Base-by-base conservation (phyloP, 2,888 invertebrate genomes). In the Colostygia pectinataria region DNA sequence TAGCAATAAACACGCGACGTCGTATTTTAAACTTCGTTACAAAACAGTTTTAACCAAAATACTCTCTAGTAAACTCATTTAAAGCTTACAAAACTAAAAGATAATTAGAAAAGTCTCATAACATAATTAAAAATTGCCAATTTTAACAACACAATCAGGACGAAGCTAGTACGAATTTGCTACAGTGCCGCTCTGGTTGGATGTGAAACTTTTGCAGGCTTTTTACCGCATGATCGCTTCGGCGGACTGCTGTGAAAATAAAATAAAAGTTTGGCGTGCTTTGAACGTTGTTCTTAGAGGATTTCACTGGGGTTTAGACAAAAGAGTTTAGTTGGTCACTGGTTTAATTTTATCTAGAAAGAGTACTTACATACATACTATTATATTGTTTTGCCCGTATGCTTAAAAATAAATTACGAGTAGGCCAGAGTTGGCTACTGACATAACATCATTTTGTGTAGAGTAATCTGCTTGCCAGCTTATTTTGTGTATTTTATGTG, bases 221-320 rank as follows among this genome's bases (percentile, higher is more conserved):
- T 60, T 61, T 57, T 59, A 60, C 59, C 59, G 58, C 66, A 57
- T 61, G 65, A 66, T 63, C 59, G 63, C 61, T 61, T 55, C 44
- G 24, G 41, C 44, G 34, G 49, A 52, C 54, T 53, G 41, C 49
- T 49, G 37, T 25, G 40, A 15, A 54, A 57, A 47, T 51, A 41
- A 39, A 42, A 45, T 38, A 14, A 15, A 27, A 40, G 25, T 40
- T 47, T 28, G 13, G 12, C 3, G 7, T 27, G 37, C 18, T 45
- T 27, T 45, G 18, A 38, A 8, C 18, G 15, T 12, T 29, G 31
- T 44, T 44, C 25, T 37, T 37, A 25, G 7, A 15, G 31, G 15
- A 10, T 31, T 31, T 25, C n/a, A 25, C 13, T 4, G 24, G 10
- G 10, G 7, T 18, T 33, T 27, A 27, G 10, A 20, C 13, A 27